Conservation (phyloP, 2,888 invertebrate genomes). For the Mellilla xanthometata region DNA sequence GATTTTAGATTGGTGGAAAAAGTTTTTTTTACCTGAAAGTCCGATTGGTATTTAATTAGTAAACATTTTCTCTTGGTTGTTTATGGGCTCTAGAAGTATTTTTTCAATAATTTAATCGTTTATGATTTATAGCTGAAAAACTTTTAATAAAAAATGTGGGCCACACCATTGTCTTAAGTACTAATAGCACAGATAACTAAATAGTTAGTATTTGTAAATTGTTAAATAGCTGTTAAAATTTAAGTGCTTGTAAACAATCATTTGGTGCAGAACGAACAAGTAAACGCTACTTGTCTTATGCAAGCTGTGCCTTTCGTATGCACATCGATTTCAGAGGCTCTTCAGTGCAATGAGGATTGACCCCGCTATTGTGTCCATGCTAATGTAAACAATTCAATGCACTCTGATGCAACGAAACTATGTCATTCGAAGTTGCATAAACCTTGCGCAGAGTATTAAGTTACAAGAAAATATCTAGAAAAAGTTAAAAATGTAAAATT, state of each 20-base stretch:
- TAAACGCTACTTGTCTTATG: conserved; percentile 34
- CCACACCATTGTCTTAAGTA: no score
- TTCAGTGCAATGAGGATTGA: conserved; percentile 43
- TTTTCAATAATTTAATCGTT: no score
- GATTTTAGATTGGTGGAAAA: no score
- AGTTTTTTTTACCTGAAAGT: no score
- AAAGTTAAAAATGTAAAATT: conserved; percentile 10
- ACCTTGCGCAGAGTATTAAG: background rate
- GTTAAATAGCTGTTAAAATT: conserved; percentile 23
- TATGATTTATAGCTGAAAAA: no score
- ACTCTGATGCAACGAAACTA: conserved; percentile 49
- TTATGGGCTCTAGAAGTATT: no score
- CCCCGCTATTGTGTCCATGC: conserved; percentile 54
- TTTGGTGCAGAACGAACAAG: conserved; percentile 40
- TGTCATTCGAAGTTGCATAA: conserved; percentile 11
- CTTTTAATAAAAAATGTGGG: no score
- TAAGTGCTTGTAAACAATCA: conserved; percentile 24
- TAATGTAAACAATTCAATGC: conserved; percentile 50
- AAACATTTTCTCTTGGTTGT: no score
- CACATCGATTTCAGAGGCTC: conserved; percentile 52
- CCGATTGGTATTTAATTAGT: no score
- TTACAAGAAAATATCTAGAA: background rate
- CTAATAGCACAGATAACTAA: no score
- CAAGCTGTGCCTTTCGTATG: conserved; percentile 50
- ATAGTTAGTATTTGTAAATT: no score